Evolutionary conservation across 2,113 vertebrate species (phyloP), one percentile per base, ranked within the genome.

Genomic region (Jacana jacana): DNA sequence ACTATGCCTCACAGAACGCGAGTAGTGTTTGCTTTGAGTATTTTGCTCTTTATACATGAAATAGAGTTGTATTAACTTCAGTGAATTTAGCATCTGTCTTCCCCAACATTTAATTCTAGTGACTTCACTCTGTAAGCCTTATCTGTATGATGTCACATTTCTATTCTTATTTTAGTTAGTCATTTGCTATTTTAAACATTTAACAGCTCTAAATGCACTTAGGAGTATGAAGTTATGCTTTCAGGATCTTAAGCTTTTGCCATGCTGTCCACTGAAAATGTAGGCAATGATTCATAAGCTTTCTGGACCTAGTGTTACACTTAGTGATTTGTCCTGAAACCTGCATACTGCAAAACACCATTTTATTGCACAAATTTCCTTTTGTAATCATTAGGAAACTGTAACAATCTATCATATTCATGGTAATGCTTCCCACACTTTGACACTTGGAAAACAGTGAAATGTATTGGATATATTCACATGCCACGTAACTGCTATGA

Each of bases 151-250:
- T 57, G 72, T 72, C 37, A 90, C 11, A 20, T 91, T 91, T 89
- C 79, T 80, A 4, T 57, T 80, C 63, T 65, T 73, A 35, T 85
- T 92, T 80, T 68, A 71, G 35, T 89, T 76, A 85, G 27, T 22
- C 18, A 61, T 86, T 95, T 80, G 17, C 14, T 57, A 7, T 61
- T 89, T 95, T 49, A 93, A 96, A 91, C 7, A 79, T 94, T 89
- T 93, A 91, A 57, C 35, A 90, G 28, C 8, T 77, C n/a, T 40
- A 55, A 87, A 78, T 4, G 4, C 27, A 33, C 52, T 89, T 81
- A n/a, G 49, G 18, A 76, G 9, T 19, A 31, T 17, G 30, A n/a
- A 92, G 31, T 52, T 57, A n/a, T 27, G 8, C 42, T 83, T 85
- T 86, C 40, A 58, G 40, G n/a, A 71, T 79, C 52, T 85, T 71